Conservation (phyloP, 2,113 vertebrate species). For the Takifugu flavidus region DNA sequence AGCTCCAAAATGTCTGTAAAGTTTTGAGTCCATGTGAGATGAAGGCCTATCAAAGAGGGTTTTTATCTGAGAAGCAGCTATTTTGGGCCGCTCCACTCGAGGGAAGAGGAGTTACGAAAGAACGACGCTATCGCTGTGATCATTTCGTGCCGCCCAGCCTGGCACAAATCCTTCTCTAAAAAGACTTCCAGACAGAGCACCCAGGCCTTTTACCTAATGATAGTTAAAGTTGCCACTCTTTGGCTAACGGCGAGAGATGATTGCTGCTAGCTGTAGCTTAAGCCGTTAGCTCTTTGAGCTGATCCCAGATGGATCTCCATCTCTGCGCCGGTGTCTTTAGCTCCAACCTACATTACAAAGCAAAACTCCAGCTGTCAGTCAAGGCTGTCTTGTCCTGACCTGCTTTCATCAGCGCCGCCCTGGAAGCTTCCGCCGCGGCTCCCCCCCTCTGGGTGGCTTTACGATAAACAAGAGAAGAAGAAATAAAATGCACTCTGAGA, state of each 20-base stretch:
- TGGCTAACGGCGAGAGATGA: too few relatives aligned
- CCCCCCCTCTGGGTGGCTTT: neutral
- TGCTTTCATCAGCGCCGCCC: constrained; percentile 8
- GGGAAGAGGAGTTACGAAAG: constrained; percentile 9
- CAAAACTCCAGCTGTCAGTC: too few relatives aligned
- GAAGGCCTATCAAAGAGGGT: constrained; percentile 24
- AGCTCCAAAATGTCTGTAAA: neutral
- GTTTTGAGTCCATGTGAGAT: neutral
- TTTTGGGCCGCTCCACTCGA: constrained; percentile 33
- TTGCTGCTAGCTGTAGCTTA: too few relatives aligned
- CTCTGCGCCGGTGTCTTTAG: too few relatives aligned
- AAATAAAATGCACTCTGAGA: constrained; percentile 11
- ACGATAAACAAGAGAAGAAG: constrained; percentile 10
- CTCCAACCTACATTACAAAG: too few relatives aligned
- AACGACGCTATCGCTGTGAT: constrained; percentile 21
- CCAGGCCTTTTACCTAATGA: too few relatives aligned
- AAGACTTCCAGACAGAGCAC: too few relatives aligned
- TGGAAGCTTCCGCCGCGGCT: constrained; percentile 1
- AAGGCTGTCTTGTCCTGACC: constrained; percentile 22
- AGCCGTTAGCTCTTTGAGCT: too few relatives aligned
- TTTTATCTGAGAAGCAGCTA: constrained; percentile 24
- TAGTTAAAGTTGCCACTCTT: too few relatives aligned
- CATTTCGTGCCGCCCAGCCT: constrained; percentile 1
- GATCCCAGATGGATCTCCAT: neutral
- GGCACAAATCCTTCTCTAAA: too few relatives aligned